These are phyloP conservation scores for Holotrichia oblita DNA, from an alignment of 1,140 invertebrate species.

Conservation along the genomic window DNA sequence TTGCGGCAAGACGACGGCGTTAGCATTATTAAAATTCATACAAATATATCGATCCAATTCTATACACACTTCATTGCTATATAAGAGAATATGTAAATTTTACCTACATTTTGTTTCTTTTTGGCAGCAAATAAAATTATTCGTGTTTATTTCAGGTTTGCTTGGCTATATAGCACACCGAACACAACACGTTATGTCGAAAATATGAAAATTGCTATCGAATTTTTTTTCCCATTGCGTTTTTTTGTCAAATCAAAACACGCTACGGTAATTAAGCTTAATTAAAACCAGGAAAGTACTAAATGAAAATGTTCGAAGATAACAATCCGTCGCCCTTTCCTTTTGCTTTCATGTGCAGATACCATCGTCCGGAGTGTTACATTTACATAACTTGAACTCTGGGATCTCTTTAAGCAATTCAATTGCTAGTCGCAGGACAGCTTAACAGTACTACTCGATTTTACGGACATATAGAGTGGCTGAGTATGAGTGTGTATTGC, in stretches of 20 bases:
- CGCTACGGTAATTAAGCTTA: conserved; percentile 24
- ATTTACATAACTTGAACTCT: neutral
- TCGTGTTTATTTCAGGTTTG: too few species aligned
- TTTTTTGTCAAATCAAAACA: conserved; percentile 19
- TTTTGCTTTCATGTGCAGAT: conserved; percentile 1
- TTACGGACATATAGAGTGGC: too few species aligned
- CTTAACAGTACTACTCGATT: neutral
- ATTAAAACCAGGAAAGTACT: conserved; percentile 9
- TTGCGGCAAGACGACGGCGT: too few species aligned
- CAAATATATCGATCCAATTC: too few species aligned
- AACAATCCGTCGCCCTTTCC: neutral
- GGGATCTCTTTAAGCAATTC: neutral
- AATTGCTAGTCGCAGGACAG: neutral
- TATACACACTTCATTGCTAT: too few species aligned
- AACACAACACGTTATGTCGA: neutral
- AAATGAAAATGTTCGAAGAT: neutral
- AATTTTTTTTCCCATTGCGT: neutral
- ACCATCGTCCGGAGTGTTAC: conserved; percentile 4
- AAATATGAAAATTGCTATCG: neutral
- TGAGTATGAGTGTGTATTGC: too few species aligned
- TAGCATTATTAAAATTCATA: too few species aligned
- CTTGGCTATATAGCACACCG: neutral
- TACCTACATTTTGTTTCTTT: too few species aligned
- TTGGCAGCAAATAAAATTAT: too few species aligned
- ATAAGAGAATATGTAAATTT: too few species aligned